Evolutionary conservation across 2,797 vertebrate species (phyloP), one percentile per base, ranked within the genome.

Genomic region (Antennarius maculatus): DNA sequence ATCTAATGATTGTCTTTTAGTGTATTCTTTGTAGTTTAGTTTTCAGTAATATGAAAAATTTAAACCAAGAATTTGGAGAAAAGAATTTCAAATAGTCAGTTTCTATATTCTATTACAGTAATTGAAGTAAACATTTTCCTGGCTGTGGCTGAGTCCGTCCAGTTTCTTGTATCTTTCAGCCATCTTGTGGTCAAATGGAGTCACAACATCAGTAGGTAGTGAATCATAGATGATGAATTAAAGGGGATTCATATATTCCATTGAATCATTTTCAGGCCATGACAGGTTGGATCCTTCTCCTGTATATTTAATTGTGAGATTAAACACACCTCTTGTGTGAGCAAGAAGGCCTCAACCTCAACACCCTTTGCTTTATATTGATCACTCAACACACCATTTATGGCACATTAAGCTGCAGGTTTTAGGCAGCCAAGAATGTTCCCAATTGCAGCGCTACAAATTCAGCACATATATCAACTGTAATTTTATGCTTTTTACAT

Each of bases 111-210:
- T 6, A 47, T 37, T 23, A 23, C 23, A 23, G 23, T 48, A 17
- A 57, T 52, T 61, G 15, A 37, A 62, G n/a, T 34, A 23, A 23
- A 23, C 23, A 23, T 23, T 23, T 23, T 23, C 23, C 23, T 23
- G 23, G 23, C 1, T 23, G 14, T 8, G 10, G n/a, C 14, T 8
- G 27, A 3, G 37, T 65, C 55, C 53, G 28, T 1, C 58, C 23
- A n/a, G 50, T 69, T 41, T 76, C 62, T 13, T 52, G 81, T 23
- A 48, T 16, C 48, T 58, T 5, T 12, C 28, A 54, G 85, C 83
- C 87, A 83, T 71, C 87, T 76, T 47, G 85, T 88, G 89, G 88
- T 55, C 12, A 34, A 63, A 77, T 12, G 7, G 5, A 64, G 65
- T 46, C 51, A 75, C 62, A 83, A 66, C 85, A 89, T 37, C 31